Conservation (phyloP, 2,888 invertebrate species). For the Lacanobia wlatinum region DNA sequence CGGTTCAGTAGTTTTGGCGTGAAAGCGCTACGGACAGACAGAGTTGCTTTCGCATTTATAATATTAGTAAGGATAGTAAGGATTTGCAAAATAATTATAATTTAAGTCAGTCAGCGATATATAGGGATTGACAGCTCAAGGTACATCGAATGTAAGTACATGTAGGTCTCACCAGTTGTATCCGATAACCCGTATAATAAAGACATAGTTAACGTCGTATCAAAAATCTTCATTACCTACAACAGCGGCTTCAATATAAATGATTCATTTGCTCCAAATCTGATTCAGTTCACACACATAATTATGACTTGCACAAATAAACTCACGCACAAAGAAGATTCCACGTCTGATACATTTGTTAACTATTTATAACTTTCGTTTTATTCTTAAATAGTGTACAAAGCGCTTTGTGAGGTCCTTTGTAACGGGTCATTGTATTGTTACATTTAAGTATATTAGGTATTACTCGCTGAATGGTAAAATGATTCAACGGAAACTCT, state of each 20-base stretch:
- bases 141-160: background rate
- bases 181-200: background rate
- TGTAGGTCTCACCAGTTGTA: background rate
- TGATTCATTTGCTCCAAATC: slow-evolving; percentile 35
- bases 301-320: slow-evolving; percentile 44
- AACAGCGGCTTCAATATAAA: slow-evolving; percentile 10
- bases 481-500: background rate
- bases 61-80: too few species aligned
- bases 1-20: too few species aligned
- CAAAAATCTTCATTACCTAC: slow-evolving; percentile 7
- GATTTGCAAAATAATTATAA: too few species aligned
- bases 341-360: slow-evolving; percentile 18
- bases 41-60: too few species aligned
- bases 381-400: slow-evolving; percentile 36
- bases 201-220: slow-evolving; percentile 3
- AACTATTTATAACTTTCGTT: slow-evolving; percentile 36
- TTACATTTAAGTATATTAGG: background rate
- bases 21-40: too few species aligned
- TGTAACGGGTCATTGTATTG: slow-evolving; percentile 11
- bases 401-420: slow-evolving; percentile 46
- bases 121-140: background rate
- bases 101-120: too few species aligned
- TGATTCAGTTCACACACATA: slow-evolving; percentile 12
- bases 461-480: background rate
- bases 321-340: slow-evolving; percentile 30